Base-by-base conservation (phyloP, 2,797 vertebrate species). In the Hippopotamyrus pictus region DNA sequence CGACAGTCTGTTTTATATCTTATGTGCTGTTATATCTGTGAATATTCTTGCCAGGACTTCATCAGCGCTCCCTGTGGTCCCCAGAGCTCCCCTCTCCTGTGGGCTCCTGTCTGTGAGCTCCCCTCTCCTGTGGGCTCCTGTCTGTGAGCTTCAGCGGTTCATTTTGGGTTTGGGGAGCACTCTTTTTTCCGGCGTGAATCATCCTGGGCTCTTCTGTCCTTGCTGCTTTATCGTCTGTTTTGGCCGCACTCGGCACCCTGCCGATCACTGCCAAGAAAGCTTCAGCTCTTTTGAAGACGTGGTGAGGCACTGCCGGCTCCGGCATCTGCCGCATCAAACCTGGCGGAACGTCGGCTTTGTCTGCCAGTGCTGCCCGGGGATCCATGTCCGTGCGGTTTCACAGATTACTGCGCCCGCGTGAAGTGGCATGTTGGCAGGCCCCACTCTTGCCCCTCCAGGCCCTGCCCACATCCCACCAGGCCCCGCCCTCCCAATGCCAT, bases 161-260 rank as follows among this genome's bases (percentile, higher is more conserved):
- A 97, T 95, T 94, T 94, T 95, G 97, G 97, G 97, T 97, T 96
- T 97, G 94, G 95, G 95, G 96, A 95, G 94, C 92, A 94, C 94
- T 95, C 96, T 96, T 92, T 95, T 97, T 96, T 96, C 96, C 96
- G 93, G 89, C 95, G 95, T 96, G 96, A 97, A 96, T 97, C 95
- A 94, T 91, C 95, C 95, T 95, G 93, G 96, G 95, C 95, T 92
- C 93, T 92, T 90, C 92, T 93, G 93, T 94, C 93, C 92, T 95
- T 94, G 94, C 94, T 95, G 95, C 95, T 95, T 95, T 95, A 96
- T 96, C 96, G 94, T 96, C 95, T 96, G 91, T 96, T 96, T 95
- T 96, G 95, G 95, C 95, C 95, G 95, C 95, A 94, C 94, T 95
- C 91, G 14, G 92, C 92, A 94, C 93, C 93, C 94, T 92, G 91